These are phyloP conservation scores for Pristionchus maxplancki DNA, from an alignment of 2,888 invertebrate genomes.

Conservation along the genomic window DNA sequence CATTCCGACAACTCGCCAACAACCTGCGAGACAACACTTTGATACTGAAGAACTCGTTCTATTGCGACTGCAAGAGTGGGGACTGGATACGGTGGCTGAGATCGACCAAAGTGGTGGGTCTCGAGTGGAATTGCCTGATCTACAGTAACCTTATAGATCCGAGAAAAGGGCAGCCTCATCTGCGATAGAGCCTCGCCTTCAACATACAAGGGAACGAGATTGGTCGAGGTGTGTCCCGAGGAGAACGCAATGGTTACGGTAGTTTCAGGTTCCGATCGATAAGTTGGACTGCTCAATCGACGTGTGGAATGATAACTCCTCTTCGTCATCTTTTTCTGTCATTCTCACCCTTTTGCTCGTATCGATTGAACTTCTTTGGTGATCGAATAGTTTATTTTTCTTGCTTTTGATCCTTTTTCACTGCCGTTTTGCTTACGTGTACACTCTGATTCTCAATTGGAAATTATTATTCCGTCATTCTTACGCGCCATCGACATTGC, in stretches of 20 bases:
- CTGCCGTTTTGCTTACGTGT: background rate
- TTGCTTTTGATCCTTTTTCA: background rate
- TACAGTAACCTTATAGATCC: constrained; percentile 62
- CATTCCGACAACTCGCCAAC: constrained; percentile 35
- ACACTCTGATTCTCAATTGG: constrained; percentile 20
- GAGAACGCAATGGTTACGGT: background rate
- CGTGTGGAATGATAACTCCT: constrained; percentile 31
- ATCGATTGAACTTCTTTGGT: background rate
- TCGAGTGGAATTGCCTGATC: background rate
- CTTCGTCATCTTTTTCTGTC: constrained; percentile 1
- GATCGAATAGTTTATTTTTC: background rate
- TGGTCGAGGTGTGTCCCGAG: constrained; percentile 65
- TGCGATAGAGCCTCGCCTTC: constrained; percentile 72
- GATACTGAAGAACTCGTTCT: constrained; percentile 49
- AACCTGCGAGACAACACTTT: constrained; percentile 27
- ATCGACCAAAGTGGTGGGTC: constrained; percentile 41
- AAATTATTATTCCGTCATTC: constrained; percentile 17
- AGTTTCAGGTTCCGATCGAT: constrained; percentile 45
- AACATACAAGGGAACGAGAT: constrained; percentile 67
- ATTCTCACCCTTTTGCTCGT: background rate
- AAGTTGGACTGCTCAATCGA: constrained; percentile 51
- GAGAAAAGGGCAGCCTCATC: constrained; percentile 69
- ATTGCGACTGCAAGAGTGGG: constrained; percentile 53
- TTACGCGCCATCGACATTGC: constrained; percentile 27
- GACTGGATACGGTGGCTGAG: constrained; percentile 54